A percentile compares a stretch with the other conserved stretches of the same genome.
phyloP scores from a whole-genome alignment of 2,797 vertebrate species.

The Decapterus maruadsi region DNA sequence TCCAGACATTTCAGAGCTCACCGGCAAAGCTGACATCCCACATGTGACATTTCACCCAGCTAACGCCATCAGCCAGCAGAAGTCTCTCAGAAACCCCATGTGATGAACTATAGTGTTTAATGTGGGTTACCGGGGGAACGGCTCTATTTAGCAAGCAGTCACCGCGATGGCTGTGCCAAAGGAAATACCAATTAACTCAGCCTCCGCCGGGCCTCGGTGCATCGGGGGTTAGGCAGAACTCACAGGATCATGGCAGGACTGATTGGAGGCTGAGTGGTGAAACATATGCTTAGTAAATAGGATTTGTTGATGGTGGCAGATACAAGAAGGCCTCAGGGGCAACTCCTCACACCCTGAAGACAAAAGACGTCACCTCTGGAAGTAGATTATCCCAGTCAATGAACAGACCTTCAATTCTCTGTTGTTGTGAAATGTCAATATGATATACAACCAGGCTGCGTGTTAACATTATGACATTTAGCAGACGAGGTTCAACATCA shows the following conservation, averaged over 20 bases:
- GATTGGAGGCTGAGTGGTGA: slow-evolving; percentile 35
- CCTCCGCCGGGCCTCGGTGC: slow-evolving; percentile 17
- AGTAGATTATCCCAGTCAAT: slow-evolving; percentile 21
- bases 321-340: slow-evolving; percentile 4
- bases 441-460: not conserved
- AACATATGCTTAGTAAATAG: slow-evolving; percentile 27
- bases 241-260: slow-evolving; percentile 24
- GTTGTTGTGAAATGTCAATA: slow-evolving; percentile 6
- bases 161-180: slow-evolving; percentile 37
- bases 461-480: not conserved
- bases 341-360: slow-evolving; percentile 2
- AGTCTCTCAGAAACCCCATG: slow-evolving; percentile 5
- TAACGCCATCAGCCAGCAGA: slow-evolving; percentile 18
- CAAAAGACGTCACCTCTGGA: slow-evolving; percentile 20
- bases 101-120: slow-evolving; percentile 6
- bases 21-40: slow-evolving; percentile 40
- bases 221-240: slow-evolving; percentile 35
- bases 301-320: slow-evolving; percentile 40
- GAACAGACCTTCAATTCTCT: not conserved
- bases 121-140: slow-evolving; percentile 63
- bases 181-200: slow-evolving; percentile 65
- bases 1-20: slow-evolving; percentile 52
- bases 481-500: not conserved
- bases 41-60: slow-evolving; percentile 38
- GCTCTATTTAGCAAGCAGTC: slow-evolving; percentile 55